Evolutionary conservation across 1,140 invertebrate species (phyloP), one percentile per base, ranked within the genome.

Genomic region (Metopolophium dirhodum): DNA sequence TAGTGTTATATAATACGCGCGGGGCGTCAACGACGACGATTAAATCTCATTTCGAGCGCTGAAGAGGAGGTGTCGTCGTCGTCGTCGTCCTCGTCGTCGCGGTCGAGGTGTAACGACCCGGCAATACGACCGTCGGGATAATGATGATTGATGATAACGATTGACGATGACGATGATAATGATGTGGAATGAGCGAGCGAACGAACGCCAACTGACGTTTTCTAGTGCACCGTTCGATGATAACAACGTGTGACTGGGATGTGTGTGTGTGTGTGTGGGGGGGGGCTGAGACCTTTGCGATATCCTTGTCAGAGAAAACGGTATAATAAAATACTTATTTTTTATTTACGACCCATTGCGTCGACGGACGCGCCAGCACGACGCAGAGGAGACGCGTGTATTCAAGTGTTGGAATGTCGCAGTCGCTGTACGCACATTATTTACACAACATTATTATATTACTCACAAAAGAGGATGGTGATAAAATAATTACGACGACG

Each of bases 141-240:
- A 77, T 77, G 45, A 47, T 47, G 85, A 47, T 87, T 87, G 45
- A 47, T 30, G 45, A 30, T 18, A 2, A 87, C 85, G 85, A 87
- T 87, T 47, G 41, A n/a, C 23, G 45, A n/a, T 20, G 45, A 30
- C 30, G 45, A 23, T 49, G 35, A 47, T 77, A 77, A 77, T 47
- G 1, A 20, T 47, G 45, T 14, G 18, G 35, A n/a, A 85, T 18
- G 41, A 86, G 41, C 26, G 41, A 45, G 85, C 9, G 23, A 26
- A 23, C 26, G 85, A 18, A 45, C 26, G 11, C 45, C 45, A 20
- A 47, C 45, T n/a, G 45, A 47, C 41, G 41, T 87, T 47, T 30
- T 87, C 85, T 45, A 87, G 45, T 47, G 85, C 83, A 45, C 26
- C 85, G 85, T 85, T 45, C n/a, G 61, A 77, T n/a, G 61, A n/a